phyloP scores from a whole-genome alignment of 2,113 vertebrate genomes.

The Triplophysa dalaica region DNA sequence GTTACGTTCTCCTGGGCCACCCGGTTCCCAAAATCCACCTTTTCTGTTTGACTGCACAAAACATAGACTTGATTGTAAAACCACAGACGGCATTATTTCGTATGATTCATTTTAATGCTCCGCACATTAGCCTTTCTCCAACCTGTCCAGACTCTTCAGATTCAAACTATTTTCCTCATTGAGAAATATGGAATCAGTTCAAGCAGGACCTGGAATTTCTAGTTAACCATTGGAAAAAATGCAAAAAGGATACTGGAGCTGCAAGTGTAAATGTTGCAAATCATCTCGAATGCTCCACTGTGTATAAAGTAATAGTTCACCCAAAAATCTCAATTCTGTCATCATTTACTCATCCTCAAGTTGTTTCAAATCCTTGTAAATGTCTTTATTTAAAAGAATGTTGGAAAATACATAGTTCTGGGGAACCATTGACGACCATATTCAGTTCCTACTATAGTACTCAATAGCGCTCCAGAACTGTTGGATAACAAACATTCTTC shows the following conservation, averaged over 20 bases:
- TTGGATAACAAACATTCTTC: no score
- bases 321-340: no score
- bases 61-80: slow-evolving; percentile 46
- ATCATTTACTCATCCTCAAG: no score
- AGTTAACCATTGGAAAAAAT: slow-evolving; percentile 3
- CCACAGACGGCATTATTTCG: slow-evolving; percentile 7
- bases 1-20: slow-evolving; percentile 43
- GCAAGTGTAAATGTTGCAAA: not conserved
- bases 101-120: slow-evolving; percentile 21
- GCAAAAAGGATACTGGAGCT: not conserved
- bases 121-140: not conserved
- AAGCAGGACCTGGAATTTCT: not conserved
- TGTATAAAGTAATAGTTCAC: no score
- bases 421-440: no score
- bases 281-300: not conserved
- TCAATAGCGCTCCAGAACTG: no score
- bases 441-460: no score
- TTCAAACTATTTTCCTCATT: slow-evolving; percentile 5
- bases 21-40: slow-evolving; percentile 44
- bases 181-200: not conserved
- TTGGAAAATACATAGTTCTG: no score
- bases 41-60: slow-evolving; percentile 40
- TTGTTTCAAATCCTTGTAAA: no score
- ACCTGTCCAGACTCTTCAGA: not conserved
- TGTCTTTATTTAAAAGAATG: no score